Base-by-base conservation (phyloP, 2,797 vertebrate genomes). In the Mormyrops attenuatus region DNA sequence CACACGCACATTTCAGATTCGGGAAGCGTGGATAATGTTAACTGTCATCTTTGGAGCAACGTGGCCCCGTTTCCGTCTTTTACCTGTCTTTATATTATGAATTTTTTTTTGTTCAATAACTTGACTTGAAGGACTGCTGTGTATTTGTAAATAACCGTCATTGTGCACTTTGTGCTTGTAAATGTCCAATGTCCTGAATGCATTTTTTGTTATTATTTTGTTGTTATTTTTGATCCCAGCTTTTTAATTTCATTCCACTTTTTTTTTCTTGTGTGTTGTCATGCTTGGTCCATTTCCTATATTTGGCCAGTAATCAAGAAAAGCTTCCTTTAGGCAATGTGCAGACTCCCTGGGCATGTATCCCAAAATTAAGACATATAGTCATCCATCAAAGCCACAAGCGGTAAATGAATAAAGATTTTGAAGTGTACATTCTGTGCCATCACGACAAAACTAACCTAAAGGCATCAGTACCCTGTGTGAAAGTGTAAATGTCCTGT, bases 91-190 rank as follows among this genome's bases (percentile, higher is more conserved):
- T 91, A 91, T 90, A 93, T 92, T 20, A 22, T 47, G 60, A 63
- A 85, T 60, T 87, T 20, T 82, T 93, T 92, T 69, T 91, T 95
- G 95, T 96, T 95, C 96, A 91, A 91, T 97, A 96, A 97, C 97
- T 97, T 96, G 96, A 98, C 97, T 98, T 99, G 97, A 99, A 99
- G 97, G 97, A 98, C 97, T 98, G 97, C 97, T 98, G 97, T 95
- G 95, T 97, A 97, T 97, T 94, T 97, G 98, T 98, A 98, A 98
- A 99, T 99, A 99, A 96, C 95, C 94, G 95, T 96, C 94, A 91
- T 96, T 94, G 96, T 98, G 96, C 97, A 97, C 97, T 97, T 95
- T 95, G 97, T 98, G 97, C 95, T 97, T 97, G 97, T 98, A 97
- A 95, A 96, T 95, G 97, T 98, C 96, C 97, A 92, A 94, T 92